Conservation (phyloP, 2,888 invertebrate species). For the Strigamia crassipes region DNA sequence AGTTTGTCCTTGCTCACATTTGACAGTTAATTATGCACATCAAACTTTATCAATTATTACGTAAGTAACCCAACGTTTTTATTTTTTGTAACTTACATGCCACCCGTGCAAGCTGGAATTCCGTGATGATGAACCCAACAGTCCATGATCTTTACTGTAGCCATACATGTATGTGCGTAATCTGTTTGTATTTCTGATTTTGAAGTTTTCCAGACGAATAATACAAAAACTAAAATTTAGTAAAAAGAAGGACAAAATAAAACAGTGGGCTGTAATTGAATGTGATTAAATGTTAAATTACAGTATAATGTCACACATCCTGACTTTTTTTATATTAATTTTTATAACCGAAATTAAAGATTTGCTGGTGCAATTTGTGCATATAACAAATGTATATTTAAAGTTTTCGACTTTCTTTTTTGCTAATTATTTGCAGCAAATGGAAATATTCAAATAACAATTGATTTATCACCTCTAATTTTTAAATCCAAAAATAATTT, state of each 20-base stretch:
- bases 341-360: too few species aligned
- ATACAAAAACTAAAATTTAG: background rate
- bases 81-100: background rate
- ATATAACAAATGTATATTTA: too few species aligned
- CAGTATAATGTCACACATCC: too few species aligned
- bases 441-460: too few species aligned
- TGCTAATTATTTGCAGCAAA: too few species aligned
- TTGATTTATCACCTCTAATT: too few species aligned
- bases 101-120: slow-evolving; percentile 32
- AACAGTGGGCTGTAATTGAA: background rate
- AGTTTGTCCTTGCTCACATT: slow-evolving; percentile 5
- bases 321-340: too few species aligned
- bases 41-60: slow-evolving; percentile 16
- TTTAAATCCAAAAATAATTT: too few species aligned
- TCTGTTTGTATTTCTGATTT: slow-evolving; percentile 5
- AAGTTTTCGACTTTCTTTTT: too few species aligned
- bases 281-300: background rate
- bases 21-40: slow-evolving; percentile 1
- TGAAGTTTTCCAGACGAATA: background rate
- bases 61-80: slow-evolving; percentile 7
- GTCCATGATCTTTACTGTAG: background rate
- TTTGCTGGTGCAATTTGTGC: too few species aligned
- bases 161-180: background rate
- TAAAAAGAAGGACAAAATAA: background rate
- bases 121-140: slow-evolving; percentile 20